A percentile compares a stretch with the other conserved stretches of the same genome.
Evolutionary conservation across 2,797 vertebrate genomes (phyloP).

Genomic region (Muscicapa comitata): DNA sequence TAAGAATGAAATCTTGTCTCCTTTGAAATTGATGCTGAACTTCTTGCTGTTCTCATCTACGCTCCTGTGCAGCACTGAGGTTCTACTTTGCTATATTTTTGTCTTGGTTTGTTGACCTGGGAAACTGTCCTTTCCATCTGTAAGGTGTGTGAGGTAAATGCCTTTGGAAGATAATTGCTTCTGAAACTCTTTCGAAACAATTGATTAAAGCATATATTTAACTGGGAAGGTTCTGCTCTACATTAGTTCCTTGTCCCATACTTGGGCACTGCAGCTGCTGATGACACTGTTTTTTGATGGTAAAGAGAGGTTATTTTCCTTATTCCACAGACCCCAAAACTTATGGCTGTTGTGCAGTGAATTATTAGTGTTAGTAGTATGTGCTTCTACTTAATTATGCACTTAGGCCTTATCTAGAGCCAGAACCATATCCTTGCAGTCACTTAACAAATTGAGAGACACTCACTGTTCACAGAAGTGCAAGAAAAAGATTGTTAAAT

Average conservation of each 20-base stretch:
- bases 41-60: neutral
- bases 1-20: neutral
- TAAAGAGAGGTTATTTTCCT: neutral
- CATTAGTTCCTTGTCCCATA: neutral
- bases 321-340: neutral
- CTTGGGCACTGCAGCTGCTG: neutral
- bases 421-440: neutral
- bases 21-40: neutral
- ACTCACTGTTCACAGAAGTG: neutral
- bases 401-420: neutral
- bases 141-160: neutral
- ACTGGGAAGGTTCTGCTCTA: neutral
- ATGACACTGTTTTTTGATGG: neutral
- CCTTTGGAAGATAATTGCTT: neutral
- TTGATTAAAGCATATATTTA: neutral
- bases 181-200: neutral
- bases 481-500: slow-evolving; percentile 9
- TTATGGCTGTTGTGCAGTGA: neutral
- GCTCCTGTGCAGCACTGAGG: neutral
- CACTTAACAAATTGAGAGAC: neutral
- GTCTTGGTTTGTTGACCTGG: neutral
- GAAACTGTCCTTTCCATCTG: neutral
- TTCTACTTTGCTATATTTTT: neutral
- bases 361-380: neutral
- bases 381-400: neutral